Evolutionary conservation across 2,888 invertebrate species (phyloP).

Genomic region (Nymphalis urticae): DNA sequence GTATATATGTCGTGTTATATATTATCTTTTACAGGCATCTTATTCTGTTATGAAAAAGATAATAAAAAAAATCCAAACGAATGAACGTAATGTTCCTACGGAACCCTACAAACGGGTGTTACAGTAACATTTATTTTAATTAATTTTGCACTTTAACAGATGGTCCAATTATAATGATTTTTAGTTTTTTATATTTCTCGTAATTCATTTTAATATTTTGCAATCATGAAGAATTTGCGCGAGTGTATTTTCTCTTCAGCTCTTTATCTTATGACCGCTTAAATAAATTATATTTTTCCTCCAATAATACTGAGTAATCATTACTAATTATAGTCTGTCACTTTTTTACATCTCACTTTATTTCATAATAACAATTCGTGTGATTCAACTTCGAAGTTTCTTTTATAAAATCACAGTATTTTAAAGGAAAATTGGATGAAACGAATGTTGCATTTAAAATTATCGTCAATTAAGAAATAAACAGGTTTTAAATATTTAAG

Average conservation of each 20-base stretch:
- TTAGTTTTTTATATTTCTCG: not conserved
- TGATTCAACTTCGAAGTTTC: not conserved
- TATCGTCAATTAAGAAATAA: too few relatives aligned
- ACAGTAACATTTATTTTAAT: not conserved
- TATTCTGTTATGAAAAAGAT: too few relatives aligned
- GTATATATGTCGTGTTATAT: too few relatives aligned
- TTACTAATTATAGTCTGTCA: conserved; percentile 38
- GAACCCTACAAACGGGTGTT: not conserved
- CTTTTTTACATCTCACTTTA: conserved; percentile 32
- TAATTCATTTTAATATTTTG: conserved; percentile 11
- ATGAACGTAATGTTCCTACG: too few relatives aligned
- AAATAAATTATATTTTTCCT: conserved; percentile 35
- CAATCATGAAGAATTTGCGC: conserved; percentile 10
- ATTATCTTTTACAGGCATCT: too few relatives aligned
- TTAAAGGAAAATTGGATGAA: conserved; percentile 13
- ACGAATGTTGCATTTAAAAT: conserved; percentile 17
- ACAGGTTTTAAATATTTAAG: too few relatives aligned
- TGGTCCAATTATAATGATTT: not conserved
- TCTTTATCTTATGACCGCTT: conserved; percentile 6
- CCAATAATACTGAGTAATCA: conserved; percentile 34
- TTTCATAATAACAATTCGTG: conserved; percentile 19
- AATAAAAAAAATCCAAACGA: too few relatives aligned
- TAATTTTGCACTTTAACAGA: conserved; percentile 7
- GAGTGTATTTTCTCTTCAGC: conserved; percentile 10
- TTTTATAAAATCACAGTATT: conserved; percentile 29